Base-by-base conservation (phyloP, 2,113 vertebrate genomes). In the Gobio gobio region DNA sequence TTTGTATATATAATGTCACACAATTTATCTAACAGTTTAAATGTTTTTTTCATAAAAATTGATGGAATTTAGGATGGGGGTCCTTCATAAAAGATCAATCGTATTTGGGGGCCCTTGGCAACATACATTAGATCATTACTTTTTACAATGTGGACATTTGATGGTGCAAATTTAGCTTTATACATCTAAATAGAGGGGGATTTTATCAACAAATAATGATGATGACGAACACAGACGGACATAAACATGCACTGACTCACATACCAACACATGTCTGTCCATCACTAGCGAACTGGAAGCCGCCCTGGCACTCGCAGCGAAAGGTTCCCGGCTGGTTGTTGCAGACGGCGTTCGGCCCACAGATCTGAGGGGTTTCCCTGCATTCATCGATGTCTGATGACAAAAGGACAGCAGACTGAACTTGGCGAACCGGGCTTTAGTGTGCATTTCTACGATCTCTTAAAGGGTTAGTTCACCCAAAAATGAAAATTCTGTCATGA, bases 261-360 rank as follows among this genome's bases (percentile, higher is more conserved):
- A 95, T 90, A 99, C 98, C 95, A 24, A 95, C 88, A 61, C 98
- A 99, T 0, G 93, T 95, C 33, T 4, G 88, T 4, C 95, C 96
- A 2, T 96, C 95, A 0, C 90, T 93, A 20, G 92, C 95, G 51
- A 99, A 97, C 87, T 92, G 96, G 87, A 95, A 97, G 13, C 97
- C 97, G 14, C 96, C 94, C 0, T 90, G 64, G 43, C 98, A 99
- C 88, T 98, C 96, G 0, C 98, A 99, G 84, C 95, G 97, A 92
- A 97, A 99, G 9, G 97, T 99, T 47, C 97, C 98, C 0, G 97
- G 98, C 88, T 96, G 96, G 88, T 99, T 99, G 89, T 94, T 98
- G 90, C 98, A 99, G 82, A 94, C 14, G 0, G 97, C 93, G 0
- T 97, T 90, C 70, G 84, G 91, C 10, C 97, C 95, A 63, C 98